Conservation (phyloP, 2,797 vertebrate genomes). For the Trachurus trachurus region DNA sequence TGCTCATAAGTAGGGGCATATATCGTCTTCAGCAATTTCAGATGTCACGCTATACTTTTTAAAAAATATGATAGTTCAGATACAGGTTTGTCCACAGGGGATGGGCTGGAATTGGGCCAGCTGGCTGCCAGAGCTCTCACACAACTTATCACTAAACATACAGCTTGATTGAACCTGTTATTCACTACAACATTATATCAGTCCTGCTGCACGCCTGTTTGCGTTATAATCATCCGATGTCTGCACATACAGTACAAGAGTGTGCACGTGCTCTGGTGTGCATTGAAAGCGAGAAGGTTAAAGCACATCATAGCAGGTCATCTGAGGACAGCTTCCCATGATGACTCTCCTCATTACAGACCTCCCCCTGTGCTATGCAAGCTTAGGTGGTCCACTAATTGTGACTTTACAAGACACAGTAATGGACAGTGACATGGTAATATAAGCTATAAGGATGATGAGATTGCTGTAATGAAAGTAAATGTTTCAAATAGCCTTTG, state of each 20-base stretch:
- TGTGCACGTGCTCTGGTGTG: constrained; percentile 2
- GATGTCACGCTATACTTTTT: constrained; percentile 33
- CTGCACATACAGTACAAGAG: neutral
- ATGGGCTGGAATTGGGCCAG: constrained; percentile 29
- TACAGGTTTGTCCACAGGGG: constrained; percentile 25
- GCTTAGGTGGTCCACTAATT: constrained; percentile 63
- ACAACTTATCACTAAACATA: neutral
- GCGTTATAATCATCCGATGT: neutral
- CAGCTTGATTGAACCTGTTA: neutral
- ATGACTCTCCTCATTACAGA: constrained; percentile 59
- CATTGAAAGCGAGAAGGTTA: constrained; percentile 13
- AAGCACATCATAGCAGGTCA: constrained; percentile 43
- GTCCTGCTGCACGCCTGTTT: neutral
- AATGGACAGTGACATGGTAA: constrained; percentile 58
- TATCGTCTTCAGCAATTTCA: constrained; percentile 30
- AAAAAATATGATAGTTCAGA: neutral
- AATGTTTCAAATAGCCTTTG: constrained; percentile 47
- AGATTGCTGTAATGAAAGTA: constrained; percentile 64
- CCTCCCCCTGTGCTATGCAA: constrained; percentile 52
- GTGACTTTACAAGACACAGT: constrained; percentile 45
- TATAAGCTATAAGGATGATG: constrained; percentile 52
- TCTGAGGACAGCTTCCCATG: constrained; percentile 56
- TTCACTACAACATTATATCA: neutral
- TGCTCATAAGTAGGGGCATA: constrained; percentile 7
- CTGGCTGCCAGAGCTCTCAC: constrained; percentile 1